phyloP scores from a whole-genome alignment of 2,797 vertebrate genomes.

The Tauraco hartlaubi region DNA sequence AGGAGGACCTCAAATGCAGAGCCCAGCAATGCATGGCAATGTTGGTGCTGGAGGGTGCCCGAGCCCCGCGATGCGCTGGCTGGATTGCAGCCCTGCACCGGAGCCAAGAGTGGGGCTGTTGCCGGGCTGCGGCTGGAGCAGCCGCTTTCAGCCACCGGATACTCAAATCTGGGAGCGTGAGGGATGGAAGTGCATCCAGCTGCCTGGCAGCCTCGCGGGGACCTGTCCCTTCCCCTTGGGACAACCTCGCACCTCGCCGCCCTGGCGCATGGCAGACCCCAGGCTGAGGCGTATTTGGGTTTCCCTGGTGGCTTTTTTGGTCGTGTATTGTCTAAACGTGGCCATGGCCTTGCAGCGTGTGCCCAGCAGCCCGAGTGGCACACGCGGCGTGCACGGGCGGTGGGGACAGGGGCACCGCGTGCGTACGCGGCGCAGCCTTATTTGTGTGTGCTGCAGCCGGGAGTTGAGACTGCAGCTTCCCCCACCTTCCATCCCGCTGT shows the following conservation, averaged over 20 bases:
- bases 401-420: not conserved
- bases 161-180: not conserved
- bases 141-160: not conserved
- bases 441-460: slow-evolving; percentile 60
- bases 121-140: not conserved
- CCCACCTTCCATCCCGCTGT: slow-evolving; percentile 17
- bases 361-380: not conserved
- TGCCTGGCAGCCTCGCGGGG: accelerated
- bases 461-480: slow-evolving; percentile 57
- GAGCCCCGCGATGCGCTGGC: accelerated
- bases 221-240: not conserved
- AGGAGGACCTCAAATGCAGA: not conserved
- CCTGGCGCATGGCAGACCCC: accelerated
- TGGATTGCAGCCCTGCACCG: not conserved
- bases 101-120: not conserved
- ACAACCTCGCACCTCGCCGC: accelerated
- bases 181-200: not conserved
- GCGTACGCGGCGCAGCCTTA: not conserved
- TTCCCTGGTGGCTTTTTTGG: not conserved
- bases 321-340: not conserved
- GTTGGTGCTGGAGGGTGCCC: not conserved
- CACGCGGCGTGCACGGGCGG: not conserved
- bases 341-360: not conserved
- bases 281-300: not conserved
- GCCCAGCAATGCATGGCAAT: not conserved